phyloP scores from a whole-genome alignment of 2,113 vertebrate genomes.

The Xenus cinereus region DNA sequence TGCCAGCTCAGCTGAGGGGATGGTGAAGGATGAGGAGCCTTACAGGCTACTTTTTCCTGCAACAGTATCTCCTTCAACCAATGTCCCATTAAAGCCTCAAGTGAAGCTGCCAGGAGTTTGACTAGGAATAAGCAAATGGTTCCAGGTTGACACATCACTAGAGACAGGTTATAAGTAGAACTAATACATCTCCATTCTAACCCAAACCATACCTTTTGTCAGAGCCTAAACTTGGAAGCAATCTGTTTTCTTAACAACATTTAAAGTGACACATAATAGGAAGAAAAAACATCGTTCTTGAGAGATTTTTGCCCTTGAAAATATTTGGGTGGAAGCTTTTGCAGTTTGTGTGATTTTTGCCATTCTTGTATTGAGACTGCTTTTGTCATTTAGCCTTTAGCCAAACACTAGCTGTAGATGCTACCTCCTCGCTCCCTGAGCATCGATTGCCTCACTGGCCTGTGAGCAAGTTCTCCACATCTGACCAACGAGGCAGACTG shows the following conservation, averaged over 20 bases:
- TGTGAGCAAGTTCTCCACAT: not conserved
- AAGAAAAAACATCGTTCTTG: not conserved
- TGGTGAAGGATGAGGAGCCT: not conserved
- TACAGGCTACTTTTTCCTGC: not conserved
- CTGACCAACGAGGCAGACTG: not conserved
- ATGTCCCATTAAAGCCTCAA: not conserved
- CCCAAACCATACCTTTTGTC: not conserved
- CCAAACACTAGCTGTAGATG: not conserved
- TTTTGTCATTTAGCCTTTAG: not conserved
- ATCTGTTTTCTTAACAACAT: not conserved
- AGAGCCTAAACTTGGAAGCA: not conserved
- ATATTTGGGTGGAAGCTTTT: not conserved
- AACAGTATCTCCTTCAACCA: not conserved
- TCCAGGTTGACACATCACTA: not conserved
- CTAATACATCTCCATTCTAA: not conserved
- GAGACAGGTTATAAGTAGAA: not conserved
- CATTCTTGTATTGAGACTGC: not conserved
- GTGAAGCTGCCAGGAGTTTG: not conserved
- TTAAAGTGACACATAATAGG: not conserved
- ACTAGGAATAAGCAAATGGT: not conserved
- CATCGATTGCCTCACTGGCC: not conserved
- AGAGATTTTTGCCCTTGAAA: slow-evolving; percentile 28
- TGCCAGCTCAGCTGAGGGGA: not conserved
- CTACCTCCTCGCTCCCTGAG: not conserved
- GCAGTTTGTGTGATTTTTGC: not conserved